Evolutionary conservation across 2,113 vertebrate genomes (phyloP), one percentile per base, ranked within the genome.

Genomic region (Pachyramphus minor): DNA sequence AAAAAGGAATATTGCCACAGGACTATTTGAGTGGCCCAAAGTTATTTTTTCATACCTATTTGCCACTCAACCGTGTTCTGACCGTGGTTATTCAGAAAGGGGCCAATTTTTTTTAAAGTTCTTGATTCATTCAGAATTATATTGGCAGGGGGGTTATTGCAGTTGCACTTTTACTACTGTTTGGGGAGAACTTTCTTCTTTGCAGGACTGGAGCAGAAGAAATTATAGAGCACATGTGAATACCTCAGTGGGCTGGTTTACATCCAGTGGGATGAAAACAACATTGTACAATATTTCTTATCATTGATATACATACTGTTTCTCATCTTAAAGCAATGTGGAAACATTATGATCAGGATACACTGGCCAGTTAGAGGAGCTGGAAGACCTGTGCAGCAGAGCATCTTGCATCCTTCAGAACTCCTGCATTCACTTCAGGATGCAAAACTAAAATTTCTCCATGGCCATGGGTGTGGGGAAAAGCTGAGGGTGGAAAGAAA

Each of bases 91-190:
- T 66, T 50, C n/a, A 74, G 81, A 86, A 94, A 92, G 53, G 33
- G 33, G 47, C 62, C 87, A 52, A 4, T 84, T 84, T 74, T 84
- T 90, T 67, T 8, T 42, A 56, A 66, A 84, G 31, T 73, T 95
- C 77, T 80, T 9, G 25, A 35, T 91, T 91, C 66, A 83, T 53
- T 84, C 73, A 81, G 78, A 79, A 88, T 72, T 12, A 82, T 84
- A 37, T 76, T 90, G 84, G 33, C 24, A 6, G 5, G 7, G 16
- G 10, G 14, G 25, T 63, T 93, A 90, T 62, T 95, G 90, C 72
- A 84, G 96, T 95, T 84, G 75, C 63, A 88, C n/a, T 95, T 96
- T 86, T 94, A 93, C 88, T 95, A 67, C 89, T 56, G 96, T 96
- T 93, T 59, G 69, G 47, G 72, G 56, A 76, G 24, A 90, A 77